These are phyloP conservation scores for Halictus quadricinctus DNA, from an alignment of 2,888 invertebrate species.

Conservation along the genomic window DNA sequence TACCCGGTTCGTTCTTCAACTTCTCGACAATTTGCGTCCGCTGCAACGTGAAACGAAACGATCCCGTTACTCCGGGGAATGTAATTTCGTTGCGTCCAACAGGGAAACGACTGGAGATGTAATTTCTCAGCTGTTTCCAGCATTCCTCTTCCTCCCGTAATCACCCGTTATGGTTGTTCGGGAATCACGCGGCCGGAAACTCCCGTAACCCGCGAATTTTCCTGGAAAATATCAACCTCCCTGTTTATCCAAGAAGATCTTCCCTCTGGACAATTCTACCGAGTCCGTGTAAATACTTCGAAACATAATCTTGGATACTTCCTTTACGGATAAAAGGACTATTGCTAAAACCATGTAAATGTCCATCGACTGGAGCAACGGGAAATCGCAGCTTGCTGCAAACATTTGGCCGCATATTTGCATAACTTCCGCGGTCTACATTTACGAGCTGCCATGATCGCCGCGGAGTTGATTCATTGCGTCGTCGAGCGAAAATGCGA, in stretches of 20 bases:
- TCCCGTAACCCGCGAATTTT: slow-evolving; percentile 34
- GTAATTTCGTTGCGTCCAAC: slow-evolving; percentile 31
- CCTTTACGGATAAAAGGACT: too few species aligned
- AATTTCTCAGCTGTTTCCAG: slow-evolving; percentile 47
- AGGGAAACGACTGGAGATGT: slow-evolving; percentile 36
- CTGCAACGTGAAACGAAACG: neutral
- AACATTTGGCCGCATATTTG: neutral
- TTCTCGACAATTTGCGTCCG: neutral
- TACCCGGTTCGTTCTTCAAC: neutral
- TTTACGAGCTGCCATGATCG: neutral
- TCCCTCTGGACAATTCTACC: neutral
- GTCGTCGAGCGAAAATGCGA: neutral
- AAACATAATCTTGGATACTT: too few species aligned
- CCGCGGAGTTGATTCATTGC: neutral
- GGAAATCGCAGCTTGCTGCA: neutral
- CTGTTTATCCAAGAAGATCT: neutral
- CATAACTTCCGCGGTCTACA: neutral
- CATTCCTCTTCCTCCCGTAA: slow-evolving; percentile 37
- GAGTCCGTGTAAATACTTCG: neutral
- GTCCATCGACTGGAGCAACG: neutral
- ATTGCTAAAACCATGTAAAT: too few species aligned
- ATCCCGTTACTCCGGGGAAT: slow-evolving; percentile 39
- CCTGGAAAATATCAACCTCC: slow-evolving; percentile 24
- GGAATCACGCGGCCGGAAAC: slow-evolving; percentile 36
- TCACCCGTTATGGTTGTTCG: slow-evolving; percentile 33